A percentile compares a stretch with the other conserved stretches of the same genome.
Conservation (phyloP, 2,888 invertebrate genomes). For the Polydrusus cervinus region DNA sequence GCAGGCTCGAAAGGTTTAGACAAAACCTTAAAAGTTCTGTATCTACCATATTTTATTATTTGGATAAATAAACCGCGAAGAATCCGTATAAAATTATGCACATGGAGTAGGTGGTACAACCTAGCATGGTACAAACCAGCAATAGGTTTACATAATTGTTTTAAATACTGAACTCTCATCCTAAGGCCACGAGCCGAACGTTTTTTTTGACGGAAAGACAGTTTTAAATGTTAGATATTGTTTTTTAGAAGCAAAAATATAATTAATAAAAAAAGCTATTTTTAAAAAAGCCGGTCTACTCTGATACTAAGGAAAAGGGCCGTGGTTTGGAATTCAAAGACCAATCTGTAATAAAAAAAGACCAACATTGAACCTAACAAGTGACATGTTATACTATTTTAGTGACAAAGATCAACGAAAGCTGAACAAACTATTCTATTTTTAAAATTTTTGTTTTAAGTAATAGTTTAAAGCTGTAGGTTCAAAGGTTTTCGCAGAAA, state of each 20-base stretch:
- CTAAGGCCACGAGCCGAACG: background rate
- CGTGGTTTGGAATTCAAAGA: slow-evolving; percentile 77
- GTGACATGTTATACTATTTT: slow-evolving; percentile 62
- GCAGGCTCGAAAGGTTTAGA: no score
- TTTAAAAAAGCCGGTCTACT: slow-evolving; percentile 64
- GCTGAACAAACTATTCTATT: slow-evolving; percentile 30
- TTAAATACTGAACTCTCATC: background rate
- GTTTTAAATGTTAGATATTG: slow-evolving; percentile 31
- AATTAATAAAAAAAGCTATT: slow-evolving; percentile 39
- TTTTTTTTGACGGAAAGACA: slow-evolving; percentile 5
- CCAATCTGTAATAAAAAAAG: slow-evolving; percentile 73
- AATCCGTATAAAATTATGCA: no score
- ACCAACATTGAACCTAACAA: slow-evolving; percentile 20
- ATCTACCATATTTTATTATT: no score
- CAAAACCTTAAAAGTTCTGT: no score
- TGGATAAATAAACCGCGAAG: no score
- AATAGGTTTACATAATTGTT: no score
- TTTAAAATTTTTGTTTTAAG: background rate
- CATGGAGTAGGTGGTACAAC: no score
- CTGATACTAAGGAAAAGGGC: slow-evolving; percentile 75
- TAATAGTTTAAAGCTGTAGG: no score
- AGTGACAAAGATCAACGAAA: slow-evolving; percentile 27
- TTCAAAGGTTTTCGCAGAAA: no score
- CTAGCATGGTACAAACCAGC: no score
- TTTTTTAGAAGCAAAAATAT: slow-evolving; percentile 30